Base-by-base conservation (phyloP, 2,888 invertebrate species). In the Ectobius pallidus region DNA sequence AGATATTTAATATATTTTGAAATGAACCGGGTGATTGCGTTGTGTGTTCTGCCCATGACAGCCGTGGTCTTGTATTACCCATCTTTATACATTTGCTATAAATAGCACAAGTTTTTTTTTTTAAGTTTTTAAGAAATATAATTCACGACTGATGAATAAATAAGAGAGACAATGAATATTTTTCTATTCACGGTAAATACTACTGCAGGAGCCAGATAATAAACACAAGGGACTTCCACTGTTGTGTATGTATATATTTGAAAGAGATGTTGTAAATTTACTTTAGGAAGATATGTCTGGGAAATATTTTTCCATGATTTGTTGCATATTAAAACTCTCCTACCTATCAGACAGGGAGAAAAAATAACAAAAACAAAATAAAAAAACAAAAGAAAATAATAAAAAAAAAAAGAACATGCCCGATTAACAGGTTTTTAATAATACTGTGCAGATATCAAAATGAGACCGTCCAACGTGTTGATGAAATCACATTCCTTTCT, bases 81-180 rank as follows among this genome's bases (percentile, higher is more conserved):
- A 58, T 46, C 55, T 55, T 55, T 22, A 25, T 46, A 46, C 30
- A 46, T 44, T 46, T 30, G 25, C 46, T 44, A 44, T 16, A 44
- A 65, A 30, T 25, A 14, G n/a, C 32, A 58, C 22, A 30, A n/a
- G n/a, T n/a, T n/a, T n/a, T n/a, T n/a, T n/a, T n/a, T n/a, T n/a
- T n/a, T n/a, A n/a, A n/a, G n/a, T n/a, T n/a, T n/a, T n/a, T n/a
- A n/a, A n/a, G n/a, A n/a, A n/a, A n/a, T 27, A 65, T 44, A 46
- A 44, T 65, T 46, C 25, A 65, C 46, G 46, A 65, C 44, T 44
- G 46, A 65, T 18, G 30, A 65, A 2, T 6, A 20, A 65, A 46
- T 44, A 65, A 46, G 27, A 65, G 46, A 44, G 44, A 44, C 16
- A 70, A 71, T 32, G 71, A 74, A 72, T 72, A 72, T 74, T 74